Base-by-base conservation (phyloP, 2,888 invertebrate genomes). In the Capitulum mitella region DNA sequence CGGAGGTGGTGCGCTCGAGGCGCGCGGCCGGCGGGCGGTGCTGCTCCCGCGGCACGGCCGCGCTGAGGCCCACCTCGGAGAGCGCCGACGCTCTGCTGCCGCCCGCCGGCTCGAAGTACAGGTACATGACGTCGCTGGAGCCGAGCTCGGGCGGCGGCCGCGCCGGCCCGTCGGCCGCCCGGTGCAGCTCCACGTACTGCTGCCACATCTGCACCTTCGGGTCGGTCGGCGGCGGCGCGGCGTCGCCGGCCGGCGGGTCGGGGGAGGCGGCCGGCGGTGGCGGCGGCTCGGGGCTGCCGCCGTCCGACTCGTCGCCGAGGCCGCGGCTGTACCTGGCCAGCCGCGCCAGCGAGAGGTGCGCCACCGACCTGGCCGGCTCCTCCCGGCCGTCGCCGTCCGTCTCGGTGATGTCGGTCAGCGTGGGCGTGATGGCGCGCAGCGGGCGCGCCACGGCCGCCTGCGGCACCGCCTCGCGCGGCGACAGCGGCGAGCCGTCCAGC, bases 141-240 rank as follows among this genome's bases (percentile, higher is more conserved):
- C 26, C 37, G 40, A 40, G 40, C 6, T 8, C 22, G 5, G 16
- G 64, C 26, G 70, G 10, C 10, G 29, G 22, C 8, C 37, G 6
- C 19, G 37, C 16, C 22, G 6, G 26, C 6, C 8, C 70, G 37
- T 40, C 40, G 10, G 10, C 70, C 6, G 29, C 70, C 26, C 37
- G 70, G 16, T 40, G 70, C 37, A 70, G 70, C 40, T 70, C 37
- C 26, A 70, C 70, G 29, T 14, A 70, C 37, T 70, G 40, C 37
- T 70, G 70, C 70, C 70, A 70, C 70, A 70, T 70, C 70, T 40
- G 40, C 37, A 40, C 70, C 70, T 70, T 70, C 3, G 6, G 37
- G 37, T 70, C 70, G 37, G 22, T 40, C 1, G 70, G 37, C 6
- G 8, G 26, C 26, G 70, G 12, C 40, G 1, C 40, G 22, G 40